Base-by-base conservation (phyloP, 2,797 vertebrate genomes). In the Tragopan temminckii region DNA sequence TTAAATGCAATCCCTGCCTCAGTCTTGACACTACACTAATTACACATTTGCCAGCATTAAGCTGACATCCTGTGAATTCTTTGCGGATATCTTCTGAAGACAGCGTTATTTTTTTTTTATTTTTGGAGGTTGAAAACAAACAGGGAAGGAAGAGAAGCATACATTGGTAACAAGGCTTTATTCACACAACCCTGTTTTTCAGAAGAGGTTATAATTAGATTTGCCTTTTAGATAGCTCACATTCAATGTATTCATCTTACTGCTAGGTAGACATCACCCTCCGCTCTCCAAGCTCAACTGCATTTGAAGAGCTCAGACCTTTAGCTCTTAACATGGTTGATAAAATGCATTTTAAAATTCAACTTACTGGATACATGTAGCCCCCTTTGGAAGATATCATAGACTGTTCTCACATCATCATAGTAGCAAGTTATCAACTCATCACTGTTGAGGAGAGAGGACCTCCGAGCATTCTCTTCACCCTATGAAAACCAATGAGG, bases 301-400 rank as follows among this genome's bases (percentile, higher is more conserved):
- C 35, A 79, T 42, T 68, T 80, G 58, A 46, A 11, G 4, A 80
- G 3, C 23, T 59, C 25, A 70, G 35, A 71, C 24, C 36, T 19
- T 31, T 31, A 77, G 20, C 29, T 77, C 25, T 53, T 71, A 6
- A 69, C 7, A n/a, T 3, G 35, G n/a, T 16, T 29, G 7, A 50
- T 69, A 74, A n/a, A n/a, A 24, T 12, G 9, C 13, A n/a, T 10
- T 23, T 59, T 86, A 38, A 38, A 42, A 77, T 89, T 63, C 40
- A 33, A 98, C 99, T 98, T 97, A 99, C 99, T 98, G 91, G 99
- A 99, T 71, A 99, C 97, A 53, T 98, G 91, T 38, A 99, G 27
- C 23, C 99, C 99, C 94, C 99, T 98, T 45, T 96, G 97, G 95
- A 99, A 99, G 48, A 98, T 83, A 36, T 99, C 98, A 27, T 99